Conservation (phyloP, 2,797 vertebrate genomes). For the Ispidina picta region DNA sequence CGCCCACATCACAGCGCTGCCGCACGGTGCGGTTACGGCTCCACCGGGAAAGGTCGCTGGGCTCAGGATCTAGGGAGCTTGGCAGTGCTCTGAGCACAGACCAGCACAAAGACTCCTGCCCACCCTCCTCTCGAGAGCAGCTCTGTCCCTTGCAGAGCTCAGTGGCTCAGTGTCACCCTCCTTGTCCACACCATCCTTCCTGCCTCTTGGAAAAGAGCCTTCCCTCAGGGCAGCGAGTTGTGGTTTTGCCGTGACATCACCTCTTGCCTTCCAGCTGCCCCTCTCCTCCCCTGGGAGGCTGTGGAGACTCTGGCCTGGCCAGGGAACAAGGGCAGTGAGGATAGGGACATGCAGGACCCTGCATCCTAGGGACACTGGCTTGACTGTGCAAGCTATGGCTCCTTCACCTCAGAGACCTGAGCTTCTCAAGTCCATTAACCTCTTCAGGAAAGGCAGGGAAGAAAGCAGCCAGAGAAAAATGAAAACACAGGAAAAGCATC, state of each 20-base stretch:
- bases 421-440: background rate
- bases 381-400: background rate
- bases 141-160: background rate
- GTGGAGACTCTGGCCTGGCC: background rate
- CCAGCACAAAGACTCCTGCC: background rate
- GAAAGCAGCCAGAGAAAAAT: background rate
- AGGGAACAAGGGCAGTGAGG: background rate
- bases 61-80: background rate
- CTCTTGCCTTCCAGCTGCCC: background rate
- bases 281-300: background rate
- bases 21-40: background rate
- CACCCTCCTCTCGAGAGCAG: background rate
- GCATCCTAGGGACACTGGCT: background rate
- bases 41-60: background rate
- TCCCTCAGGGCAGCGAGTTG: background rate
- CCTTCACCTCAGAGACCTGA: background rate
- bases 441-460: background rate
- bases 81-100: background rate
- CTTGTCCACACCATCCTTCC: background rate
- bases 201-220: background rate
- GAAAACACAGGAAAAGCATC: constrained; percentile 26
- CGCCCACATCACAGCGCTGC: constrained; percentile 44
- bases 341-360: background rate
- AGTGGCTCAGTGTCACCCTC: background rate
- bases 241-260: background rate